A percentile compares a stretch with the other conserved stretches of the same genome.
Conservation (phyloP, 2,888 invertebrate species). For the Theodoxus fluviatilis region DNA sequence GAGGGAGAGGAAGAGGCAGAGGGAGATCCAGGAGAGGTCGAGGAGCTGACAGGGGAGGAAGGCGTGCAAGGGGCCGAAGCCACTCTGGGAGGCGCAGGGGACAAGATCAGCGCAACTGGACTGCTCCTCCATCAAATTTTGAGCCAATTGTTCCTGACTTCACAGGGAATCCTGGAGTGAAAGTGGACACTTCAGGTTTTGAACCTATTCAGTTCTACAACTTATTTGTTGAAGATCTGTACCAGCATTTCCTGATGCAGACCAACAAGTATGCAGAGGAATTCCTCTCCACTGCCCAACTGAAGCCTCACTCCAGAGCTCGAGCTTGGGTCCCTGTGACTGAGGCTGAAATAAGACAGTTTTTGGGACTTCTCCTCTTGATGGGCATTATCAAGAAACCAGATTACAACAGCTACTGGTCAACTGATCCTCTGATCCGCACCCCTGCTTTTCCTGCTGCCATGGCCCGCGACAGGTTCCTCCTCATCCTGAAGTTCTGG, state of each 20-base stretch:
- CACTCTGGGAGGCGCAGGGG: background rate
- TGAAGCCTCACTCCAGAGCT: background rate
- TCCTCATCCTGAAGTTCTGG: slow-evolving; percentile 21
- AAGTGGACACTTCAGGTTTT: background rate
- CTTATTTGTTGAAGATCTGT: slow-evolving; percentile 8
- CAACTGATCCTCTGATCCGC: background rate
- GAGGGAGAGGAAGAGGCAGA: no score
- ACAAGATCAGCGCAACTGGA: slow-evolving; percentile 5
- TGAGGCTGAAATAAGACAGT: slow-evolving; percentile 17
- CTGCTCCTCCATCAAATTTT: slow-evolving; percentile 7
- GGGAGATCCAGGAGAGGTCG: no score
- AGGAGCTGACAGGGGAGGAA: no score
- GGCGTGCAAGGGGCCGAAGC: background rate
- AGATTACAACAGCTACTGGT: slow-evolving; percentile 16
- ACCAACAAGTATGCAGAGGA: slow-evolving; percentile 17
- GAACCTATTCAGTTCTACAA: background rate
- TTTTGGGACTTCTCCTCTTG: background rate
- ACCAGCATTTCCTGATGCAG: slow-evolving; percentile 5
- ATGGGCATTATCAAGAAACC: slow-evolving; percentile 22
- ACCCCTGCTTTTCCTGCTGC: slow-evolving; percentile 1
- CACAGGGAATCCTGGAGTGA: slow-evolving; percentile 13
- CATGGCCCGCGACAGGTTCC: slow-evolving; percentile 24
- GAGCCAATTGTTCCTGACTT: slow-evolving; percentile 4
- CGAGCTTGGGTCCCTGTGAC: background rate
- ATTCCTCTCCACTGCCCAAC: background rate